Base-by-base conservation (phyloP, 2,113 vertebrate species). In the Condylura cristata region DNA sequence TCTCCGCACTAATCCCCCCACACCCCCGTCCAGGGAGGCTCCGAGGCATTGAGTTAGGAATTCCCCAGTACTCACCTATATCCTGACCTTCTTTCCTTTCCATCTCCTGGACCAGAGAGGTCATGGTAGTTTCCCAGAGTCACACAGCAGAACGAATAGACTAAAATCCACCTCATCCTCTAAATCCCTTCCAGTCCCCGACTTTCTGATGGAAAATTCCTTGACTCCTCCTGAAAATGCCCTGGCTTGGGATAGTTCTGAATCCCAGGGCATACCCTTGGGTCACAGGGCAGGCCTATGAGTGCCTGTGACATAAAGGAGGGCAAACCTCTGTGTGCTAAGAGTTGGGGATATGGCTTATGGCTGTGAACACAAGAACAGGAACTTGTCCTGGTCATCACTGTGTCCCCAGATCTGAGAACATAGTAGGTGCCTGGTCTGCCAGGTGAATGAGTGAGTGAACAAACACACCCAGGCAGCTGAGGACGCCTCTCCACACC, bases 51-150 rank as follows among this genome's bases (percentile, higher is more conserved):
- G 4, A 56, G 41, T 51, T 56, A 56, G 61, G 89, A 63, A 63
- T 61, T 11, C 66, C 70, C 26, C 24, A 24, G 20, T 83, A 93
- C 95, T 96, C 68, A 90, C 96, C 85, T 92, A 60, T 22, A 39
- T 92, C 68, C 68, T n/a, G 83, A 60, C 18, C 9, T 93, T 87
- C 39, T 79, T 34, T 85, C 34, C 48, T 75, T 91, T 61, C 20
- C 61, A 41, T 60, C 32, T 93, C 79, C 71, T 63, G 76, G 72
- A n/a, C 74, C 93, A 70, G 87, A 78, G 71, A 91, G 41, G 41
- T 90, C 88, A 60, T 10, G 32, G 34, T 24, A 65, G 17, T 41
- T 70, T 88, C 68, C 83, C 85, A 60, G 84, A 63, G 37, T 90
- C 80, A 94, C 84, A 96, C 39, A 66, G 90, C 92, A 78, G 63